Percentiles rank a stretch among this genome's conserved stretches.
Evolutionary conservation across 2,797 vertebrate species (phyloP).

Genomic region (Sebastes reedi): DNA sequence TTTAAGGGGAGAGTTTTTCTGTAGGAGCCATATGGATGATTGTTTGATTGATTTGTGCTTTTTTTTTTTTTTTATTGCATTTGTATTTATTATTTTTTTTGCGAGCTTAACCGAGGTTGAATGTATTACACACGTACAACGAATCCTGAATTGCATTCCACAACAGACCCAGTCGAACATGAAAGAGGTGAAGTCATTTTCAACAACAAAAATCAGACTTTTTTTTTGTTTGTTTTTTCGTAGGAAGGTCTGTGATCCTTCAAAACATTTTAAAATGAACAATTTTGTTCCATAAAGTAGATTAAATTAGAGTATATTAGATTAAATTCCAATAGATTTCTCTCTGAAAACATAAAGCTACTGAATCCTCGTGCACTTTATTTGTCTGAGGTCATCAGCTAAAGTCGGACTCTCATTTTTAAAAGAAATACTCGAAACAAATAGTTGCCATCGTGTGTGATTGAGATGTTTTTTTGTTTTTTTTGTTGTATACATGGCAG

Average conservation of each 20-base stretch:
- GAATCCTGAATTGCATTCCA: neutral
- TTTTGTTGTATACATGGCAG: constrained; percentile 12
- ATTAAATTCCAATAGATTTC: constrained; percentile 13
- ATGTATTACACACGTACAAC: constrained; percentile 56
- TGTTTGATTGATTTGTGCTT: constrained; percentile 12
- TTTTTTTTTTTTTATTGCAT: constrained; percentile 24
- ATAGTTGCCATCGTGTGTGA: constrained; percentile 25
- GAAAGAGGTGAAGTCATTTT: neutral
- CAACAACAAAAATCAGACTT: neutral
- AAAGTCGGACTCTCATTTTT: constrained; percentile 4
- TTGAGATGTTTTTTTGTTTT: neutral
- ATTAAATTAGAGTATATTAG: neutral
- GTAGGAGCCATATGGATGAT: constrained; percentile 1
- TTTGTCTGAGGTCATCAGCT: constrained; percentile 19
- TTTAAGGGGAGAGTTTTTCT: neutral
- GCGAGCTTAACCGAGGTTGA: constrained; percentile 56
- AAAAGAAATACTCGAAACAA: neutral
- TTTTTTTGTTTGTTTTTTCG: neutral
- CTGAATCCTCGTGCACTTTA: constrained; percentile 64
- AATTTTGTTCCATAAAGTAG: neutral
- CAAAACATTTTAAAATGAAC: neutral
- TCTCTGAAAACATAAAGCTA: neutral
- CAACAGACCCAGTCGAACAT: neutral
- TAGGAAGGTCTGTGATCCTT: neutral
- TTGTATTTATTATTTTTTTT: constrained; percentile 49